Evolutionary conservation across 2,888 invertebrate genomes (phyloP), one percentile per base, ranked within the genome.

Genomic region (Xiphydria camelus): DNA sequence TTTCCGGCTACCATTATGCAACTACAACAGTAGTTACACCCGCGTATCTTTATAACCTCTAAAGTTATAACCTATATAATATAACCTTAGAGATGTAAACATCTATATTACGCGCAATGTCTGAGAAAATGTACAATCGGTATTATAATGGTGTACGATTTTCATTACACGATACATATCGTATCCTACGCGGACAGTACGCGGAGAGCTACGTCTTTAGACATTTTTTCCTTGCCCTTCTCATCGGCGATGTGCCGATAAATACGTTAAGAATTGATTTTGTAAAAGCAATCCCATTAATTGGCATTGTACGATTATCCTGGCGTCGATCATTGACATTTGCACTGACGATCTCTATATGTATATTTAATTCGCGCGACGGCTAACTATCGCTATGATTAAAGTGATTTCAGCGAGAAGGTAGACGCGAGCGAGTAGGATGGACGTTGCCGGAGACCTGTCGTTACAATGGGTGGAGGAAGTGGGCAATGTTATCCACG

Each of bases 401-500:
- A 4, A 44, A 70, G 68, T 68, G 66, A 55, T 65, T 57, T 50
- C 66, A 61, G 66, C 62, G 41, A 67, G 66, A 44, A 69, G 68
- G 47, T 71, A 72, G 20, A 23, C 26, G 51, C 44, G 41, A 33
- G 10, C 55, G 23, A 34, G 33, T 10, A 47, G 7, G 40, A 75
- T 75, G 75, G 75, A 75, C 47, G 73, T 68, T 10, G 41, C 64
- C 20, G 68, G 64, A 18, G 75, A 74, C 55, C 53, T 75, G 40
- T 64, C 73, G 19, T 51, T 74, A 17, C 75, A 74, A 51, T 75
- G 75, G 75, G 73, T 71, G 20, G 72, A 72, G 45, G 75, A 71
- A 54, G 74, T 73, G 3, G 74, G 73, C 0, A 70, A 75, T 25
- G 75, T 75, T 2, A 72, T 73, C 51, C 76, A 77, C 41, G 79